Conservation (phyloP, 2,113 vertebrate species). For the Toxostoma redivivum region DNA sequence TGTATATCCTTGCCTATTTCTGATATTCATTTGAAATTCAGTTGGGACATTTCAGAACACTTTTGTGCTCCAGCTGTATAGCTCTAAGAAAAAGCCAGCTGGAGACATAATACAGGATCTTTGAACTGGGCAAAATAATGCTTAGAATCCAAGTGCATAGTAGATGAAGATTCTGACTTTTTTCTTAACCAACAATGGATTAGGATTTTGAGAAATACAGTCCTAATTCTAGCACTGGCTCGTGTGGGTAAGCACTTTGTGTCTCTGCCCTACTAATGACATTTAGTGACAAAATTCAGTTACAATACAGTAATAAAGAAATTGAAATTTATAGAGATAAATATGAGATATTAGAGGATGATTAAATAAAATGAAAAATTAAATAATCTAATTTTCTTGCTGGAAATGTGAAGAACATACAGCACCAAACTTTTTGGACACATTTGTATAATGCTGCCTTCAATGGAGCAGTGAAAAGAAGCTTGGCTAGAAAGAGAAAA, state of each 20-base stretch:
- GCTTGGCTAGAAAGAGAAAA: neutral
- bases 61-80: constrained; percentile 33
- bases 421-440: neutral
- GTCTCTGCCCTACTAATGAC: neutral
- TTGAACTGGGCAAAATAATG: neutral
- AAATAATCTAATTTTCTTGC: neutral
- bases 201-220: neutral
- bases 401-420: neutral
- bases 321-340: neutral
- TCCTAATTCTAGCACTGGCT: neutral
- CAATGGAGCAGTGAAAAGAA: neutral
- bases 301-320: neutral
- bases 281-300: neutral
- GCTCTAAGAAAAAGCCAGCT: constrained; percentile 38
- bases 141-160: neutral
- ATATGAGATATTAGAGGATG: neutral
- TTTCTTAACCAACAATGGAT: neutral
- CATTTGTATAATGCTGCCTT: neutral
- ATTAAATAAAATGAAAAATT: neutral
- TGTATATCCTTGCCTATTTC: constrained; percentile 59
- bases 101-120: neutral
- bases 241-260: neutral
- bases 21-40: constrained; percentile 63
- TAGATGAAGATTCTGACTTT: neutral
- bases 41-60: constrained; percentile 43